Conservation (phyloP, 2,113 vertebrate species). For the Cariama cristata region DNA sequence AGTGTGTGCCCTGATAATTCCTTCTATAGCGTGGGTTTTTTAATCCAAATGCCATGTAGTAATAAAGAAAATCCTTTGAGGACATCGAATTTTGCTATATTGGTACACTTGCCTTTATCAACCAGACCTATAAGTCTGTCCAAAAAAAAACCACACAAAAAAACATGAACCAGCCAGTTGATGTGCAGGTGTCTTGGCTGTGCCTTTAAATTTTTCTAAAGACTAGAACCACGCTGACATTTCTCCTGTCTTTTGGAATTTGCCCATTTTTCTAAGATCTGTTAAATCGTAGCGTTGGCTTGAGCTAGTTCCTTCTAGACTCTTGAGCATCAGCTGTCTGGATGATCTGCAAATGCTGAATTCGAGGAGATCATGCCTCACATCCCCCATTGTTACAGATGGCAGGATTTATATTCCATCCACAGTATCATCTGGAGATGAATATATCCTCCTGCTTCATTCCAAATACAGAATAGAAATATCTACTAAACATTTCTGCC, state of each 20-base stretch:
- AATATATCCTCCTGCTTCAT: constrained; percentile 71
- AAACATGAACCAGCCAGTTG: not conserved
- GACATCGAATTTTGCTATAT: not conserved
- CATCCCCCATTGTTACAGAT: constrained; percentile 74
- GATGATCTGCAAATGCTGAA: constrained; percentile 58
- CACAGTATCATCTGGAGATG: constrained; percentile 73
- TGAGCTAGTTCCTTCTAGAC: constrained; percentile 44
- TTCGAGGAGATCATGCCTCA: constrained; percentile 70
- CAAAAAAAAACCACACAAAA: not conserved
- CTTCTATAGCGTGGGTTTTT: not conserved
- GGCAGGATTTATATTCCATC: constrained; percentile 72
- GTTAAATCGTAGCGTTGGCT: not conserved
- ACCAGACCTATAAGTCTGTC: not conserved
- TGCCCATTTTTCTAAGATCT: constrained; percentile 21
- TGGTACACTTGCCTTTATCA: not conserved
- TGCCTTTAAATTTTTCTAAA: constrained; percentile 1
- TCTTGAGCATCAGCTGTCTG: constrained; percentile 56
- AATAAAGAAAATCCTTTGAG: not conserved
- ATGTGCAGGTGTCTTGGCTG: not conserved
- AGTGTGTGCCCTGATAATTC: not conserved
- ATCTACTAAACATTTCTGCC: constrained; percentile 73
- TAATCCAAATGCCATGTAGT: not conserved
- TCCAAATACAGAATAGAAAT: constrained; percentile 74
- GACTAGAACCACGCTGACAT: not conserved
- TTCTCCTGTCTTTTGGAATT: not conserved